Evolutionary conservation across 2,113 vertebrate genomes (phyloP).

Genomic region (Actenoides lindsayi): DNA sequence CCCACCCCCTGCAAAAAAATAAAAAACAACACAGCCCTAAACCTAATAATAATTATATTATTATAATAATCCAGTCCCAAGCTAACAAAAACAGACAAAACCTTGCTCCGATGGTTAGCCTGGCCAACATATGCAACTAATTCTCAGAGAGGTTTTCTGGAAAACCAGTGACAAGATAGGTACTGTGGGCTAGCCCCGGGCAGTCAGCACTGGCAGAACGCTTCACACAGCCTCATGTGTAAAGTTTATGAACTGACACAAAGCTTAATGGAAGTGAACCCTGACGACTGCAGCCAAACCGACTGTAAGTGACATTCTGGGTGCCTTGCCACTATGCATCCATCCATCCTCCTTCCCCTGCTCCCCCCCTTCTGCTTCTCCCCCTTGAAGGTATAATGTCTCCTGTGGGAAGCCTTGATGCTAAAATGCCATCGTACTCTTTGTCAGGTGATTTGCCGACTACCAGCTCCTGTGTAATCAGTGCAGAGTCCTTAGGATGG

Average conservation of each 20-base stretch:
- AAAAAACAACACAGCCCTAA: background rate
- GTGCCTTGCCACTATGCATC: slow-evolving; percentile 65
- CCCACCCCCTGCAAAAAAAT: background rate
- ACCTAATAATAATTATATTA: background rate
- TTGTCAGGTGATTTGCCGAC: slow-evolving; percentile 49
- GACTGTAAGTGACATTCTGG: slow-evolving; percentile 79
- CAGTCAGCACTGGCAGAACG: slow-evolving; percentile 80
- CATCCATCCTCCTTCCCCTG: background rate
- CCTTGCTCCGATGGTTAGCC: slow-evolving; percentile 63
- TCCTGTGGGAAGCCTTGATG: slow-evolving; percentile 74
- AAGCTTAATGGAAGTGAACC: slow-evolving; percentile 85
- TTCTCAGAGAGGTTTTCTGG: slow-evolving; percentile 79
- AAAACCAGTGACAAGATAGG: slow-evolving; percentile 82
- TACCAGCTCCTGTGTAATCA: background rate
- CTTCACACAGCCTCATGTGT: slow-evolving; percentile 78
- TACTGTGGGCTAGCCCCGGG: slow-evolving; percentile 83
- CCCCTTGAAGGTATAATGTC: slow-evolving; percentile 73
- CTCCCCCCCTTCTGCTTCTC: background rate
- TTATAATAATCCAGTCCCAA: background rate
- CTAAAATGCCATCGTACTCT: slow-evolving; percentile 41
- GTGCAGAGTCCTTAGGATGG: background rate
- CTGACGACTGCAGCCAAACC: slow-evolving; percentile 76
- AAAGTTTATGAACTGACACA: slow-evolving; percentile 80
- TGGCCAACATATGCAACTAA: slow-evolving; percentile 79
- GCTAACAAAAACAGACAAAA: slow-evolving; percentile 1